A percentile compares a stretch with the other conserved stretches of the same genome.
phyloP scores from a whole-genome alignment of 2,113 vertebrate genomes.

The Ictalurus furcatus region DNA sequence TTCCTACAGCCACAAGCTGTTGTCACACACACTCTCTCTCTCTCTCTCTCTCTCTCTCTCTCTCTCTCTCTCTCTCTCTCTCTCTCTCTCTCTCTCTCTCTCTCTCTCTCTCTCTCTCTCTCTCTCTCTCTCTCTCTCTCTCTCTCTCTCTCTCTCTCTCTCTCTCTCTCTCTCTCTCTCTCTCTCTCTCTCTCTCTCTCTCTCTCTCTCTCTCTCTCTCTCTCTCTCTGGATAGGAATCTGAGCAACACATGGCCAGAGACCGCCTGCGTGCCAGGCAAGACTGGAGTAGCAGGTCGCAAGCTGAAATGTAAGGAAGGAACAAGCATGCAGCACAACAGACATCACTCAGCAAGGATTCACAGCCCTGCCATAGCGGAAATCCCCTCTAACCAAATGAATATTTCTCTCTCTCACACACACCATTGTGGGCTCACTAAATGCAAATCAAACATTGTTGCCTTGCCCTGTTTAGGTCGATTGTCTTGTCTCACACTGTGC shows the following conservation, averaged over 20 bases:
- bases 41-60: slow-evolving; percentile 19
- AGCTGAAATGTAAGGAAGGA: slow-evolving; percentile 25
- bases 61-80: slow-evolving; percentile 22
- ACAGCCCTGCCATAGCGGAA: not conserved
- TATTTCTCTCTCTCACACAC: not conserved
- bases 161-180: slow-evolving; percentile 19
- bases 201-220: slow-evolving; percentile 26
- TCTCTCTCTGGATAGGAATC: slow-evolving; percentile 18
- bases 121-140: slow-evolving; percentile 22
- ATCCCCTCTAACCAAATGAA: slow-evolving; percentile 20
- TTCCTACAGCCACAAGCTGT: slow-evolving; percentile 8
- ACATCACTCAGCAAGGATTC: not conserved
- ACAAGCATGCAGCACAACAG: not conserved
- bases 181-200: slow-evolving; percentile 22
- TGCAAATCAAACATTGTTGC: slow-evolving; percentile 22
- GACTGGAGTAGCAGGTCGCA: slow-evolving; percentile 30
- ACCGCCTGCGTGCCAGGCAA: slow-evolving; percentile 20
- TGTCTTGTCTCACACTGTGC: not conserved
- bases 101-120: slow-evolving; percentile 19
- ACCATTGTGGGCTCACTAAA: slow-evolving; percentile 10
- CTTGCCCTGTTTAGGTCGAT: not conserved
- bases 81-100: slow-evolving; percentile 26
- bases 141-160: slow-evolving; percentile 26
- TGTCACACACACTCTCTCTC: slow-evolving; percentile 33
- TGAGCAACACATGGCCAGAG: slow-evolving; percentile 42